phyloP scores from a whole-genome alignment of 1,140 invertebrate genomes.

The Mizuhopecten yessoensis region DNA sequence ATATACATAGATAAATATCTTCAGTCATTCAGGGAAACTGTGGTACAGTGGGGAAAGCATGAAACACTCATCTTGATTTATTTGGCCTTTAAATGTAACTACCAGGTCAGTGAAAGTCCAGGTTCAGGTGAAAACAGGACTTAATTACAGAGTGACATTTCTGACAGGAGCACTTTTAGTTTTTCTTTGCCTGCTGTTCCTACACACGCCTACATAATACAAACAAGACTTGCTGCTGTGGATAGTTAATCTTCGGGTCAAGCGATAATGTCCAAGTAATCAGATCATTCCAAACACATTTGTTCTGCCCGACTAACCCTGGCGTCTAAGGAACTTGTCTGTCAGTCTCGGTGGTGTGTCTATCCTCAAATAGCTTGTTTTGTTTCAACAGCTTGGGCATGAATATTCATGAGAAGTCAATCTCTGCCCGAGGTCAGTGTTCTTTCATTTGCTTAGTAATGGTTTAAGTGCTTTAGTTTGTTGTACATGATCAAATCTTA shows the following conservation, averaged over 20 bases:
- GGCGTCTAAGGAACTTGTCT: background rate
- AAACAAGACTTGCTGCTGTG: background rate
- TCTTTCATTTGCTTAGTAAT: background rate
- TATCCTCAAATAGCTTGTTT: conserved; percentile 5
- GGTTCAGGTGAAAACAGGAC: background rate
- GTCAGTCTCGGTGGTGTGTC: background rate
- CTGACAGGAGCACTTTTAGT: background rate
- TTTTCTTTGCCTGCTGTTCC: background rate
- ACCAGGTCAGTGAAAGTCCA: background rate
- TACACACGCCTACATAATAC: no score
- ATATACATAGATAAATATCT: background rate
- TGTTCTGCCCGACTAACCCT: background rate
- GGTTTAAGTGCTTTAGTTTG: background rate
- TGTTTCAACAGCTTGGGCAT: background rate
- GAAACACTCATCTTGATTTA: no score
- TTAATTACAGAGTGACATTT: background rate
- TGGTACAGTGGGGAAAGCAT: no score
- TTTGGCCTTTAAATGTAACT: background rate
- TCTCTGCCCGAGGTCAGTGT: background rate
- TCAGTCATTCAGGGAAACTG: no score
- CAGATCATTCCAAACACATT: no score
- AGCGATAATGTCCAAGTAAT: background rate
- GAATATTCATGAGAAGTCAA: conserved; percentile 7
- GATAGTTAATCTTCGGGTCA: conserved; percentile 19
- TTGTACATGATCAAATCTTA: conserved; percentile 14